Conservation (phyloP, 1,140 invertebrate genomes). For the Zaprionus kolodkinae region DNA sequence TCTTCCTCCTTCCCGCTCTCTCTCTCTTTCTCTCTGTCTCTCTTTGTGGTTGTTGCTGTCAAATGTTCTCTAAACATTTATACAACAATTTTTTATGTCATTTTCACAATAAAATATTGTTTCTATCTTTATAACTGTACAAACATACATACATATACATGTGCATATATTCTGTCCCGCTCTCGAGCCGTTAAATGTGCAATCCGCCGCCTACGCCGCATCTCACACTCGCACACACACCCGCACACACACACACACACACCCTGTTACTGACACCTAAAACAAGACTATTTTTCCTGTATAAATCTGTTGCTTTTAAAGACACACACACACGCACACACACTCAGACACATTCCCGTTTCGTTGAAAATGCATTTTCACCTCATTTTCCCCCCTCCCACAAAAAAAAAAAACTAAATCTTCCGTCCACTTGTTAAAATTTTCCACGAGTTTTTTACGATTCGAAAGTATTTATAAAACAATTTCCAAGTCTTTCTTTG, state of each 20-base stretch:
- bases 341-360: conserved; percentile 10
- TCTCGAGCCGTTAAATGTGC: conserved; percentile 35
- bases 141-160: conserved; percentile 15
- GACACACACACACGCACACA: conserved; percentile 11
- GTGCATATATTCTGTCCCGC: conserved; percentile 11
- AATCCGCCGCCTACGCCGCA: conserved; percentile 33
- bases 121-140: conserved; percentile 44
- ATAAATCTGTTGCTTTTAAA: conserved; percentile 32
- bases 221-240: conserved; percentile 5
- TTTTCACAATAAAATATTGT: conserved; percentile 60
- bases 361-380: conserved; percentile 45
- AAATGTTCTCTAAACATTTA: conserved; percentile 71
- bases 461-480: conserved; percentile 16
- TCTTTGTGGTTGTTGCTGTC: conserved; percentile 44
- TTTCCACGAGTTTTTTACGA: conserved; percentile 13
- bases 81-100: conserved; percentile 61
- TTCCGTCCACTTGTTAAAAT: conserved; percentile 25
- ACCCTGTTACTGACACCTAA: conserved; percentile 11
- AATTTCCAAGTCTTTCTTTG: conserved; percentile 11
- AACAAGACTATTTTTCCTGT: conserved; percentile 1
- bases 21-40: conserved; percentile 10
- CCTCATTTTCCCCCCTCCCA: conserved; percentile 15
- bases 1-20: conserved; percentile 7
- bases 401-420: conserved; percentile 11
- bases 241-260: conserved; percentile 4